Conservation (phyloP, 2,797 vertebrate species). For the Dallia pectoralis region DNA sequence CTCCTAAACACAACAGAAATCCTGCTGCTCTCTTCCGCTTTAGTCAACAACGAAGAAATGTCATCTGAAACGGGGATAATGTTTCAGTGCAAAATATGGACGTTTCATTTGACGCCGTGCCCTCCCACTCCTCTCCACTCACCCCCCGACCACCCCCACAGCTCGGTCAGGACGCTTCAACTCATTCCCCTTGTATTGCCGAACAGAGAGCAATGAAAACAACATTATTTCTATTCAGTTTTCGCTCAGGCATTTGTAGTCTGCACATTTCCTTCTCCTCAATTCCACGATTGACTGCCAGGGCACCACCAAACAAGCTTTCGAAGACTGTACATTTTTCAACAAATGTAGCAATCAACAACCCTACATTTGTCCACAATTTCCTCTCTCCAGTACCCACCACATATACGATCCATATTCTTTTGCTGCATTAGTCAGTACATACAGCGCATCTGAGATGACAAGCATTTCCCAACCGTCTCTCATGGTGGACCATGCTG, state of each 20-base stretch:
- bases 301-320: neutral
- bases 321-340: neutral
- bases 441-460: slow-evolving; percentile 19
- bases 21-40: no score
- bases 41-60: slow-evolving; percentile 20
- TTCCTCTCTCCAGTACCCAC: neutral
- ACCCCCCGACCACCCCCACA: slow-evolving; percentile 3
- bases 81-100: slow-evolving; percentile 45
- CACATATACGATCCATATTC: neutral
- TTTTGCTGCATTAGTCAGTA: slow-evolving; percentile 9
- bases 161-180: slow-evolving; percentile 40
- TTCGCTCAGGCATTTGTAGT: neutral
- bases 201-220: neutral
- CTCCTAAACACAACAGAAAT: neutral
- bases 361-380: slow-evolving; percentile 13
- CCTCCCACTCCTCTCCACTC: no score
- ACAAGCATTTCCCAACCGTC: slow-evolving; percentile 24
- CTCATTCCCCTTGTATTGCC: slow-evolving; percentile 29
- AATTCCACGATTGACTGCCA: neutral
- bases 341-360: slow-evolving; percentile 14
- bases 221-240: neutral
- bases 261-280: neutral
- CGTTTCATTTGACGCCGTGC: slow-evolving; percentile 37
- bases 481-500: slow-evolving; percentile 22
- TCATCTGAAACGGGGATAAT: slow-evolving; percentile 34